A percentile compares a stretch with the other conserved stretches of the same genome.
phyloP scores from a whole-genome alignment of 92 coral and sea anemone species.

The Palythoa caribaeorum region DNA sequence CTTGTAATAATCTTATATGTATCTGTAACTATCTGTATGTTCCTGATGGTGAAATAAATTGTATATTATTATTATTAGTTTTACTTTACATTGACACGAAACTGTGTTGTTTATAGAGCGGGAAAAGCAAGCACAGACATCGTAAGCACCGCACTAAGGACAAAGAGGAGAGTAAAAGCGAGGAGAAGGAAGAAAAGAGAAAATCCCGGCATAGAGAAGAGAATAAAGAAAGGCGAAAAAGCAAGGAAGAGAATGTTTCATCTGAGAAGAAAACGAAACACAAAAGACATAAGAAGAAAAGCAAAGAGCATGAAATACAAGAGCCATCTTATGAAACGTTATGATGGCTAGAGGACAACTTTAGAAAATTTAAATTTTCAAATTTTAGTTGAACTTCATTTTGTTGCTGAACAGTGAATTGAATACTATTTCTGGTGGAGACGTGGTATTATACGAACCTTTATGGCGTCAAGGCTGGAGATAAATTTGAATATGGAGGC shows the following conservation, averaged over 20 bases:
- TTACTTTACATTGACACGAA: neutral
- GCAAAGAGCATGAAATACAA: slow-evolving; percentile 42
- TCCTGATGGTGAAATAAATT: no score
- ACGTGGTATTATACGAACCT: neutral
- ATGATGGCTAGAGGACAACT: slow-evolving; percentile 38
- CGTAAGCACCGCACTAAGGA: slow-evolving; percentile 75
- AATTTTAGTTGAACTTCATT: neutral
- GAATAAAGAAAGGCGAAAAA: slow-evolving; percentile 69
- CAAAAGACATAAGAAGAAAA: slow-evolving; percentile 75
- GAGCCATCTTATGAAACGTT: slow-evolving; percentile 76
- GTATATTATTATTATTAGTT: no score
- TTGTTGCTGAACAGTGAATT: neutral
- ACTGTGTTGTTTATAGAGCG: slow-evolving; percentile 56
- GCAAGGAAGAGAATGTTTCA: slow-evolving; percentile 75
- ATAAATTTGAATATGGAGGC: neutral
- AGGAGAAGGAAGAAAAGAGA: slow-evolving; percentile 65
- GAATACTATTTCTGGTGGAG: neutral
- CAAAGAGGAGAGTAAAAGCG: slow-evolving; percentile 67
- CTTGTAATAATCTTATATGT: no score
- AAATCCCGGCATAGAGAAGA: slow-evolving; percentile 82
- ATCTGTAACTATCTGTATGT: no score
- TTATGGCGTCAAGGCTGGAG: neutral
- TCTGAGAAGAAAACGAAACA: slow-evolving; percentile 80
- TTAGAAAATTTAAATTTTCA: neutral
- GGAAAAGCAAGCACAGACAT: slow-evolving; percentile 80